Base-by-base conservation (phyloP, 2,113 vertebrate species). In the Tyto alba region DNA sequence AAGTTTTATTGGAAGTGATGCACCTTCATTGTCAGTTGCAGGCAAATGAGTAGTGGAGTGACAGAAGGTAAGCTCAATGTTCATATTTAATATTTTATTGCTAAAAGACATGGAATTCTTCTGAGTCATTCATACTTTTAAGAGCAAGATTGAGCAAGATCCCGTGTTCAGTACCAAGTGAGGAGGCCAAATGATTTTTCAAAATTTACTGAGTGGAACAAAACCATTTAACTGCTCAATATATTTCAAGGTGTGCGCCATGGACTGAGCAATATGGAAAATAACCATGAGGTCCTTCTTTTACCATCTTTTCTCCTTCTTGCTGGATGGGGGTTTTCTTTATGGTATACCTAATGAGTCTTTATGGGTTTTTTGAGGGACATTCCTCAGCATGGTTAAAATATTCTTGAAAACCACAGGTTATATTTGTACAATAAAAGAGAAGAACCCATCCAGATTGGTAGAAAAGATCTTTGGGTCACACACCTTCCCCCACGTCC, bases 21-120 rank as follows among this genome's bases (percentile, higher is more conserved):
- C 11, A 55, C 40, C 30, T 64, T 60, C 16, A 6, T 50, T 85
- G 66, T 89, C 80, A 92, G 40, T 45, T 79, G 45, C 22, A 89
- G 53, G 48, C 17, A 94, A 78, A 82, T 27, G 45, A 78, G 40
- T 15, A 40, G 21, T 40, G 48, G 47, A 89, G 56, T 38, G 83
- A 90, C 68, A 85, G 86, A 92, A 94, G 92, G 78, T 77, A 93
- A 95, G 81, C 52, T 68, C 20, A 52, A 22, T 60, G 16, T 72
- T 84, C 2, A 2, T 72, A 53, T 78, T 92, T 89, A 63, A 82
- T 95, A 85, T 82, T 92, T 82, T 62, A 80, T 63, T 62, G 53
- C 63, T 76, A 87, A 90, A 84, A 92, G 73, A 26, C 27, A 73
- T 89, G 32, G 52, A 64, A 84, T 89, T 73, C 59, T 86, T 96